Evolutionary conservation across 2,797 vertebrate species (phyloP).

Genomic region (Takifugu ocellatus): DNA sequence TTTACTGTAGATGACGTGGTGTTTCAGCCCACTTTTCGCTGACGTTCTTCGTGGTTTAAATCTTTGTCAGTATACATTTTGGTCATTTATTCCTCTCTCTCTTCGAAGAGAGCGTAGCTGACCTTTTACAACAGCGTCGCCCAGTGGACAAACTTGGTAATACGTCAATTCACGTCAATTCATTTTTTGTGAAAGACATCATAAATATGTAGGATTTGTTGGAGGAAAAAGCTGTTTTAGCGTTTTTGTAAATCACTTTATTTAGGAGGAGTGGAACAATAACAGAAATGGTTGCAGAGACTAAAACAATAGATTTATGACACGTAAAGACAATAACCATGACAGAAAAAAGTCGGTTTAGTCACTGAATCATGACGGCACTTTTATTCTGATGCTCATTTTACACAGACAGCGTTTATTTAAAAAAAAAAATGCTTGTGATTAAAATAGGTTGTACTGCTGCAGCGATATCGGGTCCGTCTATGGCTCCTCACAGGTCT

Average conservation of each 20-base stretch:
- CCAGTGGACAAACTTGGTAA: slow-evolving; percentile 38
- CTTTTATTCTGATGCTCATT: slow-evolving; percentile 16
- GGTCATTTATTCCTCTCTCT: slow-evolving; percentile 8
- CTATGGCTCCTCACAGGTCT: background rate
- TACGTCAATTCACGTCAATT: slow-evolving; percentile 5
- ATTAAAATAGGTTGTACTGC: slow-evolving; percentile 5
- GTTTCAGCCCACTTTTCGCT: background rate
- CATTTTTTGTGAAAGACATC: background rate
- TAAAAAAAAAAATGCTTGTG: slow-evolving; percentile 4
- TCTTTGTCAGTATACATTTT: slow-evolving; percentile 23
- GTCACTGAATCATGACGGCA: slow-evolving; percentile 1
- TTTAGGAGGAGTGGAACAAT: slow-evolving; percentile 47
- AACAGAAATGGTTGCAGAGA: slow-evolving; percentile 40
- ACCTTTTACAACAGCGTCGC: slow-evolving; percentile 45
- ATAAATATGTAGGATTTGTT: too few species aligned
- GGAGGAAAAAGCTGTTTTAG: too few species aligned
- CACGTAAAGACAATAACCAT: background rate
- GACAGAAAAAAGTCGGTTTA: background rate
- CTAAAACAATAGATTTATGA: slow-evolving; percentile 20
- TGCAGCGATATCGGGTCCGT: background rate
- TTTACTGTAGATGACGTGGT: slow-evolving; percentile 1
- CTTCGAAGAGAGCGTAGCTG: slow-evolving; percentile 1
- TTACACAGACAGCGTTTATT: background rate
- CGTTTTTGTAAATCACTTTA: slow-evolving; percentile 36
- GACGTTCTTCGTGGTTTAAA: slow-evolving; percentile 4